Conservation (phyloP, 2,888 invertebrate genomes). For the Aphodius granarius region DNA sequence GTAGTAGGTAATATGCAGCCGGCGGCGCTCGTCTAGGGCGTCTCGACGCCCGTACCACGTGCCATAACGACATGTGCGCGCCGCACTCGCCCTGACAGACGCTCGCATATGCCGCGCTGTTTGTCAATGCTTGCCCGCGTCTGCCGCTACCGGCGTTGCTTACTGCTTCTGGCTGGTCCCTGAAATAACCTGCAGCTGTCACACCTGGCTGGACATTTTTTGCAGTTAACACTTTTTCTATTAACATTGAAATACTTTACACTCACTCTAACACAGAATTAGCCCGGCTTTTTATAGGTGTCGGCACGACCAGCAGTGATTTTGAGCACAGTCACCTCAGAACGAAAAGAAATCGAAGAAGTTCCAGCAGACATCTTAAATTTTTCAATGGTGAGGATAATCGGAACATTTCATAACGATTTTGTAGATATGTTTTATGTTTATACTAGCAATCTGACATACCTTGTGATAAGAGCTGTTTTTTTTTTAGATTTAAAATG, state of each 20-base stretch:
- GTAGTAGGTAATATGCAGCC: conserved; percentile 6
- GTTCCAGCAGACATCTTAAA: neutral
- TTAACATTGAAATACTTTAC: conserved; percentile 29
- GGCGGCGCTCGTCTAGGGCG: conserved; percentile 42
- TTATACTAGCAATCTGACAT: neutral
- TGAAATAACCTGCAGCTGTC: conserved; percentile 53
- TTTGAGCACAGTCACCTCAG: neutral
- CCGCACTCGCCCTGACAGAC: conserved; percentile 56
- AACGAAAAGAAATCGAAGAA: neutral
- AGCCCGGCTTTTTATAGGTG: conserved; percentile 27
- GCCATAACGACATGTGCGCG: conserved; percentile 50
- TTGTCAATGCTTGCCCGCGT: conserved; percentile 37
- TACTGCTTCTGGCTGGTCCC: conserved; percentile 38
- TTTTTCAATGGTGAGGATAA: neutral
- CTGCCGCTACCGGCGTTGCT: conserved; percentile 5
- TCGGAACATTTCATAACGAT: neutral
- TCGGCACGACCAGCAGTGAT: conserved; percentile 7
- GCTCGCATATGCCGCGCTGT: conserved; percentile 54
- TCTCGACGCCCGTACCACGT: conserved; percentile 61
- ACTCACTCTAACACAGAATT: conserved; percentile 21
- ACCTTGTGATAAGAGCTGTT: no score
- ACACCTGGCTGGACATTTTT: conserved; percentile 55
- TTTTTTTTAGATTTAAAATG: no score
- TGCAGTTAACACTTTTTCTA: conserved; percentile 44
- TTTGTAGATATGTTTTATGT: neutral